Evolutionary conservation across 2,797 vertebrate genomes (phyloP).

Genomic region (Helicolenus hilgendorfi): DNA sequence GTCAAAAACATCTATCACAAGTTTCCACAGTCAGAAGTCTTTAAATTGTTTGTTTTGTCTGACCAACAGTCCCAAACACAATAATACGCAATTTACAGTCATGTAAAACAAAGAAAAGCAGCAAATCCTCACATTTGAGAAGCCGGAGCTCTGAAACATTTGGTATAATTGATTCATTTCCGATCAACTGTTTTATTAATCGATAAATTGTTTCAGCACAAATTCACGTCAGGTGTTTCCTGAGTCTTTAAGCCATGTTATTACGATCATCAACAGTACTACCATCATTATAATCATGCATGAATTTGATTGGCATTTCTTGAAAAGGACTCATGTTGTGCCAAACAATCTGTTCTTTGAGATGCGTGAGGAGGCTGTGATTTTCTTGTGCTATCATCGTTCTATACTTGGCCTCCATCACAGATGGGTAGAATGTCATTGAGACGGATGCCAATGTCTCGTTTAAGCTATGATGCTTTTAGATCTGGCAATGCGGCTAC

Average conservation of each 20-base stretch:
- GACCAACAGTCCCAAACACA: too few relatives aligned
- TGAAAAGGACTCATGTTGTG: neutral
- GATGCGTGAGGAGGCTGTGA: neutral
- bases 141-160: neutral
- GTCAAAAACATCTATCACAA: too few relatives aligned
- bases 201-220: neutral
- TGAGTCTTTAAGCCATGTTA: neutral
- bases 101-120: neutral
- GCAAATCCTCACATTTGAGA: neutral
- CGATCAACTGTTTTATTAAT: neutral
- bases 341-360: neutral
- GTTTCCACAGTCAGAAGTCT: too few relatives aligned
- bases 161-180: neutral
- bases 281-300: neutral
- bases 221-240: neutral
- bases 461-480: neutral
- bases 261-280: neutral
- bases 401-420: neutral
- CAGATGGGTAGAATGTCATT: neutral
- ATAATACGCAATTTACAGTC: neutral
- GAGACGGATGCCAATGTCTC: neutral
- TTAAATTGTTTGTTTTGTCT: too few relatives aligned
- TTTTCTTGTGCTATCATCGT: neutral
- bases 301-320: neutral
- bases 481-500: neutral